Conservation (phyloP, 2,888 invertebrate genomes). For the Alentia gelatinosa region DNA sequence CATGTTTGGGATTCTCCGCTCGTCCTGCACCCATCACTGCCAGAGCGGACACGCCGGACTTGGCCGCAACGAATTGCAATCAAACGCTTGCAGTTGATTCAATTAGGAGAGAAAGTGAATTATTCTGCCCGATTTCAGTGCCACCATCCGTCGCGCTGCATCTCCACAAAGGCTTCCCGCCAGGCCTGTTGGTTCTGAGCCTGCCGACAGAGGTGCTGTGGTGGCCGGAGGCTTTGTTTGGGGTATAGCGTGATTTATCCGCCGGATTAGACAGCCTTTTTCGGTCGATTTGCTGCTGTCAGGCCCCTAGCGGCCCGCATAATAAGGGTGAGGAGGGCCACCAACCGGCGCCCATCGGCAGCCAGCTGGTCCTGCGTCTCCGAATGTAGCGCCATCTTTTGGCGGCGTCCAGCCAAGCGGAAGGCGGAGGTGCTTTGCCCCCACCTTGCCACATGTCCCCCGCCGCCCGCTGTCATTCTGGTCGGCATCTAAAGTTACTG, state of each 20-base stretch:
- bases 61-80: too few species aligned
- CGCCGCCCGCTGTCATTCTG: neutral
- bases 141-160: neutral
- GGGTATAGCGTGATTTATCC: slow-evolving; percentile 10
- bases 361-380: neutral
- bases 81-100: too few species aligned
- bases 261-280: neutral
- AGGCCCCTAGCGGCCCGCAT: neutral
- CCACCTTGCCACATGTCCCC: neutral
- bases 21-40: neutral
- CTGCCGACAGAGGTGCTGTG: neutral
- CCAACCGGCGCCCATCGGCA: slow-evolving; percentile 1
- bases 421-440: neutral
- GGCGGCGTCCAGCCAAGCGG: neutral
- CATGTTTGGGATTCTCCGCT: neutral
- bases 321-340: slow-evolving; percentile 31
- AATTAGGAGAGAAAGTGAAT: neutral
- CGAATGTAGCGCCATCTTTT: neutral
- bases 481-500: too few species aligned
- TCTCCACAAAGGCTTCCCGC: neutral
- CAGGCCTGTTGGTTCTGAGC: neutral
- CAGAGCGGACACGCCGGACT: neutral
- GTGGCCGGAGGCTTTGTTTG: neutral
- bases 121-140: neutral
- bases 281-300: neutral